phyloP scores from a whole-genome alignment of 2,888 invertebrate species.

The Cataglyphis rosenhaueri region DNA sequence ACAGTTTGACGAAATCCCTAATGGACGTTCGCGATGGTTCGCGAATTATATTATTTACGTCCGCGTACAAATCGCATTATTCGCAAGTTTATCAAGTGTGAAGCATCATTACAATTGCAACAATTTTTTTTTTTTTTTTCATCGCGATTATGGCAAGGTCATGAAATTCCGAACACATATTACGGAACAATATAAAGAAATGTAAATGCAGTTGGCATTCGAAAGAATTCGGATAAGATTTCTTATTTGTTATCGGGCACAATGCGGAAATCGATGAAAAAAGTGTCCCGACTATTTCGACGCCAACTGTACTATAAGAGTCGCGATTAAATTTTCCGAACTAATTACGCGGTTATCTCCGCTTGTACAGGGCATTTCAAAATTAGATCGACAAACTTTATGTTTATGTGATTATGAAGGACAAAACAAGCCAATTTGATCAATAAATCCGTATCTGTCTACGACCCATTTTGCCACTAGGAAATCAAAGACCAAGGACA shows the following conservation, averaged over 20 bases:
- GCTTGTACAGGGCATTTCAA: not conserved
- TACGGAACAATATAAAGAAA: not conserved
- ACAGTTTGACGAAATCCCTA: slow-evolving; percentile 19
- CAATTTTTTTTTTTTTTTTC: not conserved
- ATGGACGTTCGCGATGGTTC: not conserved
- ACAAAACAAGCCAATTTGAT: too few relatives aligned
- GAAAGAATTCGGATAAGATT: not conserved
- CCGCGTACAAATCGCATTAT: slow-evolving; percentile 2
- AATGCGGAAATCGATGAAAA: not conserved
- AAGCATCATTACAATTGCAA: slow-evolving; percentile 4
- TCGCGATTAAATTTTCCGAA: not conserved
- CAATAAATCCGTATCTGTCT: too few relatives aligned
- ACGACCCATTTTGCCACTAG: too few relatives aligned
- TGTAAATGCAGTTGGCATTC: not conserved
- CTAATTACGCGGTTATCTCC: not conserved
- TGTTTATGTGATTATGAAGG: too few relatives aligned
- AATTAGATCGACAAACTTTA: too few relatives aligned
- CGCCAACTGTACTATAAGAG: not conserved
- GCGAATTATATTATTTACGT: not conserved
- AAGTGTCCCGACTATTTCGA: not conserved
- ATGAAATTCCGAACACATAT: slow-evolving; percentile 7
- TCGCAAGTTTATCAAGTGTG: not conserved
- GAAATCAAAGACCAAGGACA: too few relatives aligned
- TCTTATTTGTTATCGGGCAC: not conserved
- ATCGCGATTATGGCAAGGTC: not conserved